Evolutionary conservation across 2,888 invertebrate species (phyloP).

Genomic region (Eupithecia centaureata): DNA sequence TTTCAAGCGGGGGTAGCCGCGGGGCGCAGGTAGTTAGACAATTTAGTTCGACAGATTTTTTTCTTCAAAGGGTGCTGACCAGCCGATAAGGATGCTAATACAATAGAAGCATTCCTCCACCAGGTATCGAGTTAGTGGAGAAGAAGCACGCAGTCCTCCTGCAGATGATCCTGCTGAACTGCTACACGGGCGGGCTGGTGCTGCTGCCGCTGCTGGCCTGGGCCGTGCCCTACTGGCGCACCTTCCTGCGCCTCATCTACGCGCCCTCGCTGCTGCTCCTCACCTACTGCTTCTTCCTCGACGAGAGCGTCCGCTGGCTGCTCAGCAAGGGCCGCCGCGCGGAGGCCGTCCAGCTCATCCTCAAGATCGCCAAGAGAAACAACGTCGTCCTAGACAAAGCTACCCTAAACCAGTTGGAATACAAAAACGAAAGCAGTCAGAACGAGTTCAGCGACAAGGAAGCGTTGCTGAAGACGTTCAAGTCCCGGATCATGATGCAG

Average conservation of each 20-base stretch:
- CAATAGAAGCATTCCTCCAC: constrained; percentile 13
- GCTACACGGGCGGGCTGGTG: constrained; percentile 72
- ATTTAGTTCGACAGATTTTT: too few species aligned
- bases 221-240: constrained; percentile 75
- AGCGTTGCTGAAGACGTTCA: constrained; percentile 70
- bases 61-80: too few species aligned
- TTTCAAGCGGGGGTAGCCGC: too few species aligned
- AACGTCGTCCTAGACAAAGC: constrained; percentile 60
- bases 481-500: constrained; percentile 72
- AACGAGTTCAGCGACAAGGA: constrained; percentile 59
- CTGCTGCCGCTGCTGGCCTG: constrained; percentile 75
- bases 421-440: constrained; percentile 60
- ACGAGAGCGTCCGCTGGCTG: constrained; percentile 78
- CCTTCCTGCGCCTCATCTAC: constrained; percentile 74
- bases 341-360: constrained; percentile 62
- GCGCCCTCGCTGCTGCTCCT: constrained; percentile 72
- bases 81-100: too few species aligned
- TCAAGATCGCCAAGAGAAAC: constrained; percentile 72
- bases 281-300: constrained; percentile 70
- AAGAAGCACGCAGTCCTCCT: constrained; percentile 71
- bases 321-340: constrained; percentile 73
- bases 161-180: constrained; percentile 77
- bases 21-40: too few species aligned
- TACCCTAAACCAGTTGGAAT: constrained; percentile 63
- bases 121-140: constrained; percentile 77